These are phyloP conservation scores for Litoditis marina DNA, from an alignment of 2,888 invertebrate species.

Conservation along the genomic window DNA sequence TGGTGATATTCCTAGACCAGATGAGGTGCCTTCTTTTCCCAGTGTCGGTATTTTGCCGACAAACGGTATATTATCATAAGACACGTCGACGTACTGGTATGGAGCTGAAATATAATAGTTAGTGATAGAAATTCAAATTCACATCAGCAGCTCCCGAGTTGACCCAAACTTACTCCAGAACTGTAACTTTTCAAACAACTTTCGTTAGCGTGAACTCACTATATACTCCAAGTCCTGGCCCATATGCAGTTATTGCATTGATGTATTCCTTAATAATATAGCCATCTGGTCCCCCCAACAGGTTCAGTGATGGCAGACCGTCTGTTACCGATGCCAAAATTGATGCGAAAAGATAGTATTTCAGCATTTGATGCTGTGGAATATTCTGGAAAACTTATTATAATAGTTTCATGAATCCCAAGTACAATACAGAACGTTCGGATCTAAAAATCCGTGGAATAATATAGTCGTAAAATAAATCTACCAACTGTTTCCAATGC, in stretches of 20 bases:
- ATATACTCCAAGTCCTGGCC: conserved; percentile 54
- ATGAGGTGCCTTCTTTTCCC: conserved; percentile 52
- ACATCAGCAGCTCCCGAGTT: too few relatives aligned
- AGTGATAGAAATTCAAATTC: background rate
- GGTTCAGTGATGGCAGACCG: conserved; percentile 28
- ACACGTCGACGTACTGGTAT: conserved; percentile 51
- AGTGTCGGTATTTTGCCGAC: conserved; percentile 45
- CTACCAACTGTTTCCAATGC: too few relatives aligned
- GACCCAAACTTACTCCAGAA: too few relatives aligned
- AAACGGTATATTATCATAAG: conserved; percentile 55
- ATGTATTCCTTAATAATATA: conserved; percentile 40
- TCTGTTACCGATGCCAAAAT: background rate
- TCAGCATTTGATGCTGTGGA: too few relatives aligned
- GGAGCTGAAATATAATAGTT: conserved; percentile 32
- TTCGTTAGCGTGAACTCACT: conserved; percentile 20
- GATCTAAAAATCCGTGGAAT: too few relatives aligned
- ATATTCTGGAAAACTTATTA: too few relatives aligned
- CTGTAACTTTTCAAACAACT: too few relatives aligned
- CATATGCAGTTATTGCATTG: conserved; percentile 51
- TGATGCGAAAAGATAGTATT: too few relatives aligned
- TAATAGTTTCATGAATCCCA: too few relatives aligned
- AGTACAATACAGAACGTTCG: too few relatives aligned
- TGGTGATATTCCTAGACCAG: conserved; percentile 47
- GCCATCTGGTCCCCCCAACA: conserved; percentile 28
- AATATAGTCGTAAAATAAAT: too few relatives aligned